Percentiles rank a stretch among this genome's conserved stretches.
Conservation (phyloP, 2,888 invertebrate genomes). For the Oscheius onirici region DNA sequence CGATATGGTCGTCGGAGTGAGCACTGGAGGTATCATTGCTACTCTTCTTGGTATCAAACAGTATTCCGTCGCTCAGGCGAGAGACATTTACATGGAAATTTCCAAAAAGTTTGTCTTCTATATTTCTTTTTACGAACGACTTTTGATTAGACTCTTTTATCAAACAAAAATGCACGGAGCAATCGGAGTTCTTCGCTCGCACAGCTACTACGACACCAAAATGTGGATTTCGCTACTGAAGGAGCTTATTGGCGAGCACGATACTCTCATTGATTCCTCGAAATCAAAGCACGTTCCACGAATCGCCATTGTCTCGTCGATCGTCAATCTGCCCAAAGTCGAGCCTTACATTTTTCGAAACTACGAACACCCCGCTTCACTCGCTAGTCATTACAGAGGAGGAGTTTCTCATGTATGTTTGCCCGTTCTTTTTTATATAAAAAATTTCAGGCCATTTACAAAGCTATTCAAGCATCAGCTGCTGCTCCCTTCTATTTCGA, state of each 20-base stretch:
- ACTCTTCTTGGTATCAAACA: conserved; percentile 79
- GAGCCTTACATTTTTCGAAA: conserved; percentile 85
- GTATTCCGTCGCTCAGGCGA: conserved; percentile 77
- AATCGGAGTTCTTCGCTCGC: conserved; percentile 75
- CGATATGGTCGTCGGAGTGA: conserved; percentile 80
- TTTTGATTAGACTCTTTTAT: conserved; percentile 41
- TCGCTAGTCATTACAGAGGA: conserved; percentile 71
- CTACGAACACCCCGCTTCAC: conserved; percentile 80
- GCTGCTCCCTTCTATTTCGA: conserved; percentile 92
- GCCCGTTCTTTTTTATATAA: too few species aligned
- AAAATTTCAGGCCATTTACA: conserved; percentile 35
- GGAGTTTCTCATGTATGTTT: conserved; percentile 57
- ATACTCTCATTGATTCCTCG: conserved; percentile 61
- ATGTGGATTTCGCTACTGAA: conserved; percentile 84
- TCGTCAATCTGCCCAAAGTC: conserved; percentile 81
- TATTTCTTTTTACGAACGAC: not conserved
- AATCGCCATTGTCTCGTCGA: conserved; percentile 83
- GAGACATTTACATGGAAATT: conserved; percentile 71
- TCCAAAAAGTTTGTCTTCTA: conserved; percentile 75
- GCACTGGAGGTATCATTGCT: conserved; percentile 81
- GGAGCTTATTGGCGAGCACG: conserved; percentile 66
- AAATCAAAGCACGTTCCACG: conserved; percentile 71
- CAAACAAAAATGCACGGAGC: conserved; percentile 53
- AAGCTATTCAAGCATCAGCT: conserved; percentile 79
- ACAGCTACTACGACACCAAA: conserved; percentile 87